Base-by-base conservation (phyloP, 2,797 vertebrate genomes). In the Forpus xanthops region DNA sequence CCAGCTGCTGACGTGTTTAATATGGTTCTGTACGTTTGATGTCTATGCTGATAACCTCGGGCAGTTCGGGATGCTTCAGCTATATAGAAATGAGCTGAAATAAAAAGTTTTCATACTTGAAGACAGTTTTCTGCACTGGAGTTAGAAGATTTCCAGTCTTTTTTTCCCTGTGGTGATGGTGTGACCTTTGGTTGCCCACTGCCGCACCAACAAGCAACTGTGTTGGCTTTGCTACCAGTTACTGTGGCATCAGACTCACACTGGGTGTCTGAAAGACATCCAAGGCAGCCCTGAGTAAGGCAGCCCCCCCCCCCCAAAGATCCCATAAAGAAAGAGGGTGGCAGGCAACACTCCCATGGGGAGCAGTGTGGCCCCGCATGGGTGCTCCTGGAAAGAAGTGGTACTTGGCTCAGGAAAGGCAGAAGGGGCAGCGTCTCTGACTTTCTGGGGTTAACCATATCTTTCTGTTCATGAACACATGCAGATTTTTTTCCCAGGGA, bases 381-480 rank as follows among this genome's bases (percentile, higher is more conserved):
- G 13, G 17, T n/a, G 45, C 19, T 64, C 44, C 25, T 55, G 50
- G 45, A 52, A 41, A 49, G 45, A 8, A 28, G 13, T 13, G 14
- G 4, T 50, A 11, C 41, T 30, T 2, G 0, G n/a, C 25, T 16
- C 0, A 3, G 65, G 16, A 50, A 28, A 3, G 49, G 28, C 28
- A 89, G 68, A 66, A 23, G 44, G 23, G 24, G 17, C 60, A 76
- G 9, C 1, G 1, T 47, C 60, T 58, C 39, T 33, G 35, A 52
- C 24, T 61, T 31, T 15, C 5, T 28, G 47, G n/a, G 8, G 33
- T 76, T 64, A 10, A 31, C 20, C 8, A 0, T 28, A 85, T 76
- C 25, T 33, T 58, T 44, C n/a, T 14, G 16, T 55, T 61, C 31
- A 1, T 0, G 1, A 35, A 30, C 12, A 3, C 8, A 0, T 4